Conservation (phyloP, 1,140 invertebrate genomes). For the Drosophila fuyamai region DNA sequence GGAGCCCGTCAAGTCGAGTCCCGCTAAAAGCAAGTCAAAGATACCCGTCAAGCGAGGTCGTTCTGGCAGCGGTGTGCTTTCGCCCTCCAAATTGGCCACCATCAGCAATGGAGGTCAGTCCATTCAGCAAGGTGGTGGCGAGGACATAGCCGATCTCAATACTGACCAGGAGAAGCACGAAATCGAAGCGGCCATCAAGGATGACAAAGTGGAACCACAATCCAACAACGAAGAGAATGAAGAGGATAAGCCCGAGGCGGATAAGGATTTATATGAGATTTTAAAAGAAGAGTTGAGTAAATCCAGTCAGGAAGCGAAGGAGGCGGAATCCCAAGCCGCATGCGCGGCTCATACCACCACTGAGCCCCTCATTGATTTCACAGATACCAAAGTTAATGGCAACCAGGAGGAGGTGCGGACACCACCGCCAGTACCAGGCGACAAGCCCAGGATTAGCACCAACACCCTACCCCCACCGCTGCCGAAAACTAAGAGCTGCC, state of each 20-base stretch:
- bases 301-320: constrained; percentile 1
- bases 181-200: constrained; percentile 78
- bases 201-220: constrained; percentile 49
- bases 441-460: constrained; percentile 55
- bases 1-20: constrained; percentile 65
- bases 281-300: constrained; percentile 15
- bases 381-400: constrained; percentile 30
- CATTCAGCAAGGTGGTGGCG: constrained; percentile 79
- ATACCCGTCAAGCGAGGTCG: constrained; percentile 81
- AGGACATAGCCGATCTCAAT: constrained; percentile 75
- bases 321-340: constrained; percentile 12
- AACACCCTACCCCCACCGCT: constrained; percentile 85
- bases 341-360: constrained; percentile 8
- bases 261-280: constrained; percentile 46
- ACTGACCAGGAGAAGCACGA: constrained; percentile 74
- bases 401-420: constrained; percentile 6
- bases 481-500: constrained; percentile 87
- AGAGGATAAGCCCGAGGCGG: constrained; percentile 58
- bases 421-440: constrained; percentile 52
- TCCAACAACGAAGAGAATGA: constrained; percentile 47
- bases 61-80: constrained; percentile 59
- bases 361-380: constrained; percentile 64
- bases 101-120: constrained; percentile 57
- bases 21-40: constrained; percentile 78
- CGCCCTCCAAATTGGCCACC: constrained; percentile 65